Conservation (phyloP, 1,140 invertebrate genomes). For the Lasioglossum albipes region DNA sequence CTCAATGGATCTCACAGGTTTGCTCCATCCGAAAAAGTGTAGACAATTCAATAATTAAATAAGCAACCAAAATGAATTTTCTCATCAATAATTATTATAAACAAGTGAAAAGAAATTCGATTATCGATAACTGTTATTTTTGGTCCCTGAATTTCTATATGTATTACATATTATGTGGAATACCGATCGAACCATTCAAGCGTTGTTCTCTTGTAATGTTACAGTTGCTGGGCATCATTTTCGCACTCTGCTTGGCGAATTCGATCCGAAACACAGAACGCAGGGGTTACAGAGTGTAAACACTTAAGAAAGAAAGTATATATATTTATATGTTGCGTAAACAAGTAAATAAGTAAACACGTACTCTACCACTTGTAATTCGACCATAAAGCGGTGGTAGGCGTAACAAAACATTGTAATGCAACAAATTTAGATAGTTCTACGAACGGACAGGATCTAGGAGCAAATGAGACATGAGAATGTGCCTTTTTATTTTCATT, state of each 20-base stretch:
- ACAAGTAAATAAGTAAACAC: conserved; percentile 33
- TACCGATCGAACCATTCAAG: too few species aligned
- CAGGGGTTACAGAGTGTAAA: conserved; percentile 79
- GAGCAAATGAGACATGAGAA: neutral
- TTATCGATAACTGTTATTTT: too few species aligned
- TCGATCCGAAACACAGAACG: conserved; percentile 85
- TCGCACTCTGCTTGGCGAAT: conserved; percentile 90
- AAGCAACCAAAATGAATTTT: too few species aligned
- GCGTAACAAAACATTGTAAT: conserved; percentile 16
- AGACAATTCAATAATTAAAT: too few species aligned
- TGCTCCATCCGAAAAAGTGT: too few species aligned
- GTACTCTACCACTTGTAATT: conserved; percentile 25
- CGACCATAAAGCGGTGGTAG: conserved; percentile 11
- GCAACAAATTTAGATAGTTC: conserved; percentile 26
- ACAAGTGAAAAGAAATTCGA: too few species aligned
- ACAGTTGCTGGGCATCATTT: conserved; percentile 91
- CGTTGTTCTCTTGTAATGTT: conserved; percentile 18
- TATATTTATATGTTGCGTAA: neutral
- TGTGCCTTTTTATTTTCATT: conserved; percentile 19
- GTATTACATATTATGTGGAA: too few species aligned
- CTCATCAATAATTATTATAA: too few species aligned
- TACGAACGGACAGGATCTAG: neutral
- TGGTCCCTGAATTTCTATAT: too few species aligned
- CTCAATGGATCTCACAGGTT: too few species aligned
- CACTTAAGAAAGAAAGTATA: neutral